Evolutionary conservation across 2,113 vertebrate genomes (phyloP).

Genomic region (Cardinalis cardinalis): DNA sequence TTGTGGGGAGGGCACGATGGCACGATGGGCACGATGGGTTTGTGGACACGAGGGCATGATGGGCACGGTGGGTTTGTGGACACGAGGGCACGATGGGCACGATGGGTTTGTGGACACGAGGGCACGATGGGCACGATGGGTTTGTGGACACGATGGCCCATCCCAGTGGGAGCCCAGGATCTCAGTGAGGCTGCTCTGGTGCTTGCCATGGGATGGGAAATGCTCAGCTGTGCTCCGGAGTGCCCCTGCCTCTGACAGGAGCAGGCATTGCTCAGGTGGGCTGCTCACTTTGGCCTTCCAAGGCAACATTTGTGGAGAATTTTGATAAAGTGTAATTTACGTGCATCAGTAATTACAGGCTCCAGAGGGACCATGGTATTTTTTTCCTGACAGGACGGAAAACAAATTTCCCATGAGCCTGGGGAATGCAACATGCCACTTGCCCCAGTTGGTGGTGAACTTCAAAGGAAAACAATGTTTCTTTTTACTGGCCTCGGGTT

Average conservation of each 20-base stretch:
- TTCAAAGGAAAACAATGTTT: not conserved
- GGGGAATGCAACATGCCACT: not conserved
- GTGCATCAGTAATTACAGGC: not conserved
- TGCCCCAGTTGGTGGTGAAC: constrained; percentile 19
- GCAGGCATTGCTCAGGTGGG: not conserved
- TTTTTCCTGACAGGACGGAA: not conserved
- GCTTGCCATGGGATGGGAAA: not conserved
- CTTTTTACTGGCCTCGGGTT: not conserved
- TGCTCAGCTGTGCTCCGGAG: accelerated
- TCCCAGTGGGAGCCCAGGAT: accelerated
- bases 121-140: too few species aligned
- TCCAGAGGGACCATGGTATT: not conserved
- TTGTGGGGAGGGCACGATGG: accelerated
- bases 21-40: too few species aligned
- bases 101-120: too few species aligned
- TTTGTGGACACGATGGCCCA: too few species aligned
- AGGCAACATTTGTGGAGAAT: not conserved
- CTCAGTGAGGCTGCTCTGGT: not conserved
- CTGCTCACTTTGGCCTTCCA: not conserved
- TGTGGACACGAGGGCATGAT: too few species aligned
- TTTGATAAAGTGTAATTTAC: not conserved
- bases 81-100: too few species aligned
- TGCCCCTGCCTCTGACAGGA: not conserved
- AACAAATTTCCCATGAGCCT: constrained; percentile 11
- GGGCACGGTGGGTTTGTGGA: too few species aligned